Evolutionary conservation across 2,888 invertebrate genomes (phyloP), one percentile per base, ranked within the genome.

Genomic region (Epirrhoe tristata): DNA sequence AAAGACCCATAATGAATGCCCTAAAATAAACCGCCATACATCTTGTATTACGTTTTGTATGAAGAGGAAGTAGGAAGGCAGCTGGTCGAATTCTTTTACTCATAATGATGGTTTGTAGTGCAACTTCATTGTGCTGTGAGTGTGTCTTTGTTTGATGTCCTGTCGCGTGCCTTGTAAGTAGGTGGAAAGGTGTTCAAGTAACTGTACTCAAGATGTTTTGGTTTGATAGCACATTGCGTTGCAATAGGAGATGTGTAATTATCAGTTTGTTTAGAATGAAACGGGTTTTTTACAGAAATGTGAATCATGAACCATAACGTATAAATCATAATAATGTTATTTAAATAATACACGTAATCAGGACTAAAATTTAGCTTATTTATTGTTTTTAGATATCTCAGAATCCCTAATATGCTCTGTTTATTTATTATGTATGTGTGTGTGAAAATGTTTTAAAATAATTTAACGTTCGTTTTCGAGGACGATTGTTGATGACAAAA

Each of bases 31-130:
- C 87, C 84, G 81, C 72, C 75, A 75, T 83, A 89, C 91, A 86
- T 93, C 93, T 93, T 92, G 89, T 89, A 86, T 93, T 93, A 91
- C 93, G 83, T 78, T 89, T 92, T 93, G 91, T 90, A 88, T 82
- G 81, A 66, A 83, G 78, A 93, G 93, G 93, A 93, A 93, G 92
- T 92, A 85, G 91, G 91, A 87, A 88, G 90, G 89, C 92, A 92
- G 93, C 93, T 92, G 93, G 84, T 74, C 83, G 84, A 85, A 87
- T 89, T 89, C 87, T 87, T 90, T 87, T 87, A 87, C 87, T 86
- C 80, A 78, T 92, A 92, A 93, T 93, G 91, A 92, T 91, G 91
- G 91, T 87, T 87, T 89, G 87, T 85, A 90, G 89, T 90, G 88
- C 90, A 89, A 82, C 81, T 79, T 83, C 57, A 53, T 67, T 67